Evolutionary conservation across 2,888 invertebrate species (phyloP).

Genomic region (Zonitis immaculata): DNA sequence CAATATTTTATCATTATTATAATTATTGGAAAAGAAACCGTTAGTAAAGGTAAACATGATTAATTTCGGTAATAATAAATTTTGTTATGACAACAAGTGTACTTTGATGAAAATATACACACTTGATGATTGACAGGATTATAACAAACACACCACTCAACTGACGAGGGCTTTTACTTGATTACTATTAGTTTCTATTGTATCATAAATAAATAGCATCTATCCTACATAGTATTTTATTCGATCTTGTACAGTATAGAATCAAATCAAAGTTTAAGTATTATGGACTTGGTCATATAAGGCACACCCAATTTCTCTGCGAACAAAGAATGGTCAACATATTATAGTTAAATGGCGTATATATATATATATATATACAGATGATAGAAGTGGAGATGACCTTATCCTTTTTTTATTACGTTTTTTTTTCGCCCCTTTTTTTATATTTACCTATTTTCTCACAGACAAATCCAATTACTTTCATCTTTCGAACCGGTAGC

Average conservation of each 20-base stretch:
- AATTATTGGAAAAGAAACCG: too few relatives aligned
- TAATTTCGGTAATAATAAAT: conserved; percentile 10
- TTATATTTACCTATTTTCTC: conserved; percentile 21
- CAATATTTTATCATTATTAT: too few relatives aligned
- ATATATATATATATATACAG: too few relatives aligned
- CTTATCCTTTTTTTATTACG: too few relatives aligned
- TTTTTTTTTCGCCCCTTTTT: too few relatives aligned
- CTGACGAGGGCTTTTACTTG: conserved; percentile 6
- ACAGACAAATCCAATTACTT: conserved; percentile 42
- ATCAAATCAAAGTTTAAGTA: not conserved
- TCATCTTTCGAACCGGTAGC: conserved; percentile 39
- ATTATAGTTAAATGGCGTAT: conserved; percentile 13
- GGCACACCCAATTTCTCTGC: not conserved
- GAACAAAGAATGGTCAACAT: not conserved
- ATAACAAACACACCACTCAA: conserved; percentile 10
- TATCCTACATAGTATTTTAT: not conserved
- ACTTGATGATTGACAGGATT: conserved; percentile 13
- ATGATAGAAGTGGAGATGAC: conserved; percentile 11
- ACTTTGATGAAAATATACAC: conserved; percentile 17
- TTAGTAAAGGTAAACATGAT: conserved; percentile 13
- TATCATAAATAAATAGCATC: not conserved
- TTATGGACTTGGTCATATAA: not conserved
- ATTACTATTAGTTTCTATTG: conserved; percentile 5
- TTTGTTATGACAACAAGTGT: conserved; percentile 2
- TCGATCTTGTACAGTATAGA: not conserved